phyloP scores from a whole-genome alignment of 2,888 invertebrate genomes.

The Heliconius ethilla region DNA sequence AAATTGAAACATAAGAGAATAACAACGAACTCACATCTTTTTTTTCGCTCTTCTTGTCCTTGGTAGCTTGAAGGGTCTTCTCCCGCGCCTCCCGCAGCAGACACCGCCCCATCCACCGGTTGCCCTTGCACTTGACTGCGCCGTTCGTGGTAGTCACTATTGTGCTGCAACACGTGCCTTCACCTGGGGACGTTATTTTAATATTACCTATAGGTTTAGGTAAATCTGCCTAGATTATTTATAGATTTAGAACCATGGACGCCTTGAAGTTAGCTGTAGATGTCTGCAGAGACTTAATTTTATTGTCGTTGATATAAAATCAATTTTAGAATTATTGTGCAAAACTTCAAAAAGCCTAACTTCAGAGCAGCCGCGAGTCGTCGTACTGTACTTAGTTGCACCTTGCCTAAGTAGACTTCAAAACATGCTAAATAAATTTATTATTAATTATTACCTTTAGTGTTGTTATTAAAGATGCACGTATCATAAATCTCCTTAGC shows the following conservation, averaged over 20 bases:
- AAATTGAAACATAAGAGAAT: background rate
- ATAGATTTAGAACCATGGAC: too few relatives aligned
- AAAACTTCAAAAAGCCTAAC: too few relatives aligned
- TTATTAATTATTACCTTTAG: conserved; percentile 58
- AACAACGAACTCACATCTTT: conserved; percentile 58
- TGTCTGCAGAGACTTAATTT: too few relatives aligned
- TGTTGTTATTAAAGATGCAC: conserved; percentile 76
- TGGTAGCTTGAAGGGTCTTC: conserved; percentile 57
- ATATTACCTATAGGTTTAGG: background rate
- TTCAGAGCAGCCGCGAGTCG: too few relatives aligned
- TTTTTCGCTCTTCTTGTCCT: conserved; percentile 63
- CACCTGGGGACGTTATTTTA: conserved; percentile 51
- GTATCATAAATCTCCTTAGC: conserved; percentile 70
- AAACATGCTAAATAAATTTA: background rate
- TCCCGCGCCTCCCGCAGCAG: conserved; percentile 71
- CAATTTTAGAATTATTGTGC: too few relatives aligned
- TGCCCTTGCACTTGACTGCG: conserved; percentile 53
- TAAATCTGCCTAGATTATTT: too few relatives aligned
- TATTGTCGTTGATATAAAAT: too few relatives aligned
- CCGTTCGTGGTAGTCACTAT: conserved; percentile 47
- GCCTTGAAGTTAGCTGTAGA: too few relatives aligned
- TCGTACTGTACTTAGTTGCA: background rate
- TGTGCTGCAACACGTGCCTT: conserved; percentile 64
- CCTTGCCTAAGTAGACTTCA: background rate
- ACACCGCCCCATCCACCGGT: conserved; percentile 77